Evolutionary conservation across 2,797 vertebrate genomes (phyloP).

Genomic region (Pangasius larnaudii): DNA sequence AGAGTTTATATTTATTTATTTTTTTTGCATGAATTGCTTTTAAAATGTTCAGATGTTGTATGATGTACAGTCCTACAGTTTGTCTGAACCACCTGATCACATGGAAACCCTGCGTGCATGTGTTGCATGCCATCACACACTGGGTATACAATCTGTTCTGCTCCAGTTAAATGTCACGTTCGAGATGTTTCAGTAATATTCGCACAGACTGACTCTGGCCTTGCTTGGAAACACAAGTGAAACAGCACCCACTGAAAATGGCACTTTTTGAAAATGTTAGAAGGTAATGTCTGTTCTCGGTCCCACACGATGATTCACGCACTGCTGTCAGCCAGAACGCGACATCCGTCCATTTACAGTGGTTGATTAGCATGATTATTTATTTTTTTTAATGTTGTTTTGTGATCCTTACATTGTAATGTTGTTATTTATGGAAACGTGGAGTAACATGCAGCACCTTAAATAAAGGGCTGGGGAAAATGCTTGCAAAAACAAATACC

Average conservation of each 20-base stretch:
- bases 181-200: background rate
- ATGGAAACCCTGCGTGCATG: background rate
- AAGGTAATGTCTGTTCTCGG: background rate
- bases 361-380: background rate
- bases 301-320: background rate
- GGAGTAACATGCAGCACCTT: background rate
- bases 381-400: background rate
- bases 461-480: background rate
- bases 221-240: background rate
- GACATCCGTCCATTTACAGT: background rate
- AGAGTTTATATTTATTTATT: background rate
- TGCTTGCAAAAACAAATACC: background rate
- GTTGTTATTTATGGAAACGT: background rate
- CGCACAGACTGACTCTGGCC: background rate
- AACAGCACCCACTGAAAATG: background rate
- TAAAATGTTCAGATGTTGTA: background rate
- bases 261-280: background rate
- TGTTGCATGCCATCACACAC: background rate
- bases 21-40: background rate
- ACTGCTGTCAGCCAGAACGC: background rate
- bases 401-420: background rate
- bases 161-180: background rate
- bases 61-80: background rate
- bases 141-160: background rate
- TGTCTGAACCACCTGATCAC: background rate